Evolutionary conservation across 2,113 vertebrate species (phyloP).

Genomic region (Callocephalon fimbriatum): DNA sequence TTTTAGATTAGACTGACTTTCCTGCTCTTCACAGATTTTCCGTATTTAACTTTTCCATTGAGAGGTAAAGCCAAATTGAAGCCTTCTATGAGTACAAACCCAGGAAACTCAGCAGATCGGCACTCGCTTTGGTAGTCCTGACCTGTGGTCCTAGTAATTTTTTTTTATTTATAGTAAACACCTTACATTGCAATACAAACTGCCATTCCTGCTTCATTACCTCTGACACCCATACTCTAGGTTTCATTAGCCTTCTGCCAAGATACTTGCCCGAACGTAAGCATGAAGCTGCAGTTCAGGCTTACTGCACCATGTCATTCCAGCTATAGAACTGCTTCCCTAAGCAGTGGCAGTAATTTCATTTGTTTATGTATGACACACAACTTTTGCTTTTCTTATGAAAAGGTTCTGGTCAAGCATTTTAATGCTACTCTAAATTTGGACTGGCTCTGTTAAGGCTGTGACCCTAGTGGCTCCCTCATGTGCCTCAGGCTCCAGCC

Average conservation of each 20-base stretch:
- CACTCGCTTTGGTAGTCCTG: background rate
- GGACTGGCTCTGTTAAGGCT: background rate
- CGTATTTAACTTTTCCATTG: background rate
- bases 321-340: background rate
- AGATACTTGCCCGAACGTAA: background rate
- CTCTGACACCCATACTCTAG: background rate
- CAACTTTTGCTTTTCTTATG: background rate
- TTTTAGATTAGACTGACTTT: background rate
- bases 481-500: background rate
- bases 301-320: background rate
- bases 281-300: background rate
- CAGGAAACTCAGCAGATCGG: background rate
- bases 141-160: background rate
- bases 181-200: background rate
- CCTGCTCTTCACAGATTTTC: background rate
- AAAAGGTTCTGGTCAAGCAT: background rate
- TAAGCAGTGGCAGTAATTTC: background rate
- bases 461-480: background rate
- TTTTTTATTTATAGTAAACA: background rate
- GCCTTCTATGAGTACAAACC: background rate
- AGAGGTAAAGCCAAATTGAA: background rate
- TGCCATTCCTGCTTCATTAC: background rate
- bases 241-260: background rate
- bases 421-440: background rate
- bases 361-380: background rate